A percentile compares a stretch with the other conserved stretches of the same genome.
Conservation (phyloP, 2,888 invertebrate species). For the Epistrophe grossulariae region DNA sequence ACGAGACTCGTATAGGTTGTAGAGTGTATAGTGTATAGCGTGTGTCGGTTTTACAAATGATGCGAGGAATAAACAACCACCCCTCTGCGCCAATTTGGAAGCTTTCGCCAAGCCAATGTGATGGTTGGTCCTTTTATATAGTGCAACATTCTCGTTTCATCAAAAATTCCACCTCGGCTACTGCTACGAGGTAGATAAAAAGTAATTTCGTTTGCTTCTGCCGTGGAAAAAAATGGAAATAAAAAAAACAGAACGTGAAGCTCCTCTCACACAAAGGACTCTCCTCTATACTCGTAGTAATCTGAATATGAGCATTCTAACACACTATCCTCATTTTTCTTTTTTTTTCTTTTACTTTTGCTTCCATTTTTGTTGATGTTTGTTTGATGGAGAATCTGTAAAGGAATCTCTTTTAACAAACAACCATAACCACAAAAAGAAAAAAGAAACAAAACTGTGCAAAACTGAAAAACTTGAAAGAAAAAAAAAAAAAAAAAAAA, state of each 20-base stretch:
- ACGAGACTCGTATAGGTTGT: neutral
- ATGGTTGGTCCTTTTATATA: constrained; percentile 36
- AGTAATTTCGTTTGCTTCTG: constrained; percentile 66
- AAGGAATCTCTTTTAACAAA: constrained; percentile 64
- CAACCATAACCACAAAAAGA: constrained; percentile 60
- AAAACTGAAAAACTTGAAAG: constrained; percentile 8
- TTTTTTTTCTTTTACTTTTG: neutral
- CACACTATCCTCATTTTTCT: constrained; percentile 32
- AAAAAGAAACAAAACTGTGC: constrained; percentile 43
- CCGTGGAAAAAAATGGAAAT: neutral
- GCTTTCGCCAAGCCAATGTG: constrained; percentile 17
- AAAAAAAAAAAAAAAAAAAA: constrained; percentile 9
- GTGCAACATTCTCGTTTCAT: constrained; percentile 55
- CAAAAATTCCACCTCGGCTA: constrained; percentile 54
- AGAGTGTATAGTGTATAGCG: too few relatives aligned
- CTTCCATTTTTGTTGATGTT: constrained; percentile 63
- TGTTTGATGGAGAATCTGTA: constrained; percentile 61
- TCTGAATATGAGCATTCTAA: constrained; percentile 66
- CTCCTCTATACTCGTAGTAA: constrained; percentile 26
- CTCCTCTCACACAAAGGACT: constrained; percentile 49
- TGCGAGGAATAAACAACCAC: constrained; percentile 21
- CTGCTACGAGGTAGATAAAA: constrained; percentile 59
- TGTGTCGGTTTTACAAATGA: constrained; percentile 16
- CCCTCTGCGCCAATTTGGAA: constrained; percentile 15
- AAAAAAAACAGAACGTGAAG: neutral